Evolutionary conservation across 2,888 invertebrate species (phyloP).

Genomic region (Pseudeuparius sepicola): DNA sequence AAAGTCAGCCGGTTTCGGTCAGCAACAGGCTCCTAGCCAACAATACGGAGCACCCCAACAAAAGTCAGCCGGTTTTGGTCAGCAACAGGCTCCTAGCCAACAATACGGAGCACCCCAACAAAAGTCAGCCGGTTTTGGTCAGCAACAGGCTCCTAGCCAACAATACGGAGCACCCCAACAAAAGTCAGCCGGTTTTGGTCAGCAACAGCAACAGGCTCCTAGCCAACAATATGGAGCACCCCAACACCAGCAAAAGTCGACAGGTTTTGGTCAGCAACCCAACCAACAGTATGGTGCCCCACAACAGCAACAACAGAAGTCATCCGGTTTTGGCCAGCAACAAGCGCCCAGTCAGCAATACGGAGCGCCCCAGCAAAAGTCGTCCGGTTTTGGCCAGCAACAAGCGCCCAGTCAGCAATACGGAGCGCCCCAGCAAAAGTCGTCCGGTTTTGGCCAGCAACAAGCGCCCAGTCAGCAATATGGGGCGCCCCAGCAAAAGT

Average conservation of each 20-base stretch:
- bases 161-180: constrained; percentile 8
- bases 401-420: constrained; percentile 4
- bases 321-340: neutral
- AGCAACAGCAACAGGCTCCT: neutral
- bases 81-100: too few species aligned
- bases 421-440: constrained; percentile 8
- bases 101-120: too few species aligned
- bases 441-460: too few species aligned
- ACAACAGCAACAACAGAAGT: neutral
- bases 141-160: constrained; percentile 4
- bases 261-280: constrained; percentile 3
- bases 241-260: neutral
- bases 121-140: neutral
- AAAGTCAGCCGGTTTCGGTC: too few species aligned
- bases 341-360: constrained; percentile 4
- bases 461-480: too few species aligned
- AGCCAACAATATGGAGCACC: constrained; percentile 11
- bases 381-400: too few species aligned
- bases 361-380: constrained; percentile 8
- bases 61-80: neutral
- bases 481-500: too few species aligned
- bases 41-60: too few species aligned
- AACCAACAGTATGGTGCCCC: constrained; percentile 11
- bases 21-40: too few species aligned
- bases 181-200: neutral